Conservation (phyloP, 2,113 vertebrate genomes). For the Cinclus cinclus region DNA sequence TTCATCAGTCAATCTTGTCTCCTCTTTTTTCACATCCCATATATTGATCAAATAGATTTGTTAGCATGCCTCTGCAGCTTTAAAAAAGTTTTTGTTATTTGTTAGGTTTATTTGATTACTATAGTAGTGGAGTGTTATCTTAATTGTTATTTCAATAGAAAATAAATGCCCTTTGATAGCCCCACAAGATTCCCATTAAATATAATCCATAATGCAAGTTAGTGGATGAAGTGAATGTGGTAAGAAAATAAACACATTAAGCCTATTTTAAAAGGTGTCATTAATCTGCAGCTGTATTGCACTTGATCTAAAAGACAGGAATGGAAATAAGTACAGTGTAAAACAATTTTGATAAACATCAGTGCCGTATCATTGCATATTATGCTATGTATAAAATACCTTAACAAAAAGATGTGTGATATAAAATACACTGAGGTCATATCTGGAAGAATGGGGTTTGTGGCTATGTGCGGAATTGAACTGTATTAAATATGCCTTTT, state of each 20-base stretch:
- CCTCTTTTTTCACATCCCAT: conserved; percentile 72
- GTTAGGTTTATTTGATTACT: conserved; percentile 70
- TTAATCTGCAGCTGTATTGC: conserved; percentile 19
- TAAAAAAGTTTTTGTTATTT: conserved; percentile 64
- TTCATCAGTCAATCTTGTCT: conserved; percentile 82
- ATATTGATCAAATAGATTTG: conserved; percentile 81
- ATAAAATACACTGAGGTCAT: conserved; percentile 57
- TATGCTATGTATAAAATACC: conserved; percentile 54
- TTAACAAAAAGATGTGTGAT: background rate
- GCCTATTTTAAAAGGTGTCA: conserved; percentile 1
- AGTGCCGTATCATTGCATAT: conserved; percentile 57
- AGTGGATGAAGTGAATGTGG: background rate
- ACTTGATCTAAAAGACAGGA: conserved; percentile 15
- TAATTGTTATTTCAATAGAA: conserved; percentile 74
- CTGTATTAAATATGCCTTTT: background rate
- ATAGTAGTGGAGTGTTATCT: conserved; percentile 60
- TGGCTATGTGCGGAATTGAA: conserved; percentile 36
- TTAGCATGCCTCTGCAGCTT: conserved; percentile 64
- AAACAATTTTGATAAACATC: conserved; percentile 66
- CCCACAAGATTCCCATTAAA: conserved; percentile 55
- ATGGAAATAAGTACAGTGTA: conserved; percentile 16
- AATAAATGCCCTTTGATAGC: conserved; percentile 66
- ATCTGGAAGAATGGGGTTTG: conserved; percentile 48
- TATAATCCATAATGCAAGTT: conserved; percentile 40
- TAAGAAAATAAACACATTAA: conserved; percentile 55